phyloP scores from a whole-genome alignment of 64 coral and sea anemone species.

The Pocillopora damicornis region DNA sequence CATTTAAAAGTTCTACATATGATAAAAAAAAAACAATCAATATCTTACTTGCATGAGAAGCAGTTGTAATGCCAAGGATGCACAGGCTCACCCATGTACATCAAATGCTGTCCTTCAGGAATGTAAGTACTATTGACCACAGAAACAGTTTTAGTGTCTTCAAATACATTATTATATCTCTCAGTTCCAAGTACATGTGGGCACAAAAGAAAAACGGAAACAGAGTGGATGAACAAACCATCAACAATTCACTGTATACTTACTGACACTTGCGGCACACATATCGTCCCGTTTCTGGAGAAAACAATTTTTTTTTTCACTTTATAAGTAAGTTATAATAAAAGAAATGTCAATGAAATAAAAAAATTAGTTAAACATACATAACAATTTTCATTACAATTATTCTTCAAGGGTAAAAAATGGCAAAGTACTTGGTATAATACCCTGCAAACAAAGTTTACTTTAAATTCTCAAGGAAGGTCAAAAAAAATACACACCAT shows the following conservation, averaged over 20 bases:
- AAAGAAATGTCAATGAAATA: slow-evolving; percentile 2
- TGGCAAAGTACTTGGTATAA: too few relatives aligned
- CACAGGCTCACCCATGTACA: slow-evolving; percentile 99
- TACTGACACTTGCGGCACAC: slow-evolving; percentile 99
- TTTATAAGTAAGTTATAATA: not conserved
- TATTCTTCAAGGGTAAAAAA: too few relatives aligned
- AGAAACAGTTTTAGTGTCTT: not conserved
- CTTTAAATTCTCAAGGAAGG: not conserved
- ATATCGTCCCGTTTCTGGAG: slow-evolving; percentile 94
- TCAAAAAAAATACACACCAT: not conserved
- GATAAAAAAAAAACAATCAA: not conserved
- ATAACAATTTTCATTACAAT: not conserved
- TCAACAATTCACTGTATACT: not conserved
- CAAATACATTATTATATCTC: not conserved
- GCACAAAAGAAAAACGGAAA: not conserved
- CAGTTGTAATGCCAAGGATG: slow-evolving; percentile 99
- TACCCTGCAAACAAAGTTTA: not conserved
- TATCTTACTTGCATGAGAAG: slow-evolving; percentile 80
- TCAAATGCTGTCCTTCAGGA: slow-evolving; percentile 92
- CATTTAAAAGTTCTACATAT: too few relatives aligned
- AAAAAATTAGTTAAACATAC: not conserved
- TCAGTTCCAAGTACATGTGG: too few relatives aligned
- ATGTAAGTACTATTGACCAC: slow-evolving; percentile 83
- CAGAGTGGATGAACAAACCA: not conserved
- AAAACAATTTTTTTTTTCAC: not conserved